Evolutionary conservation across 2,797 vertebrate species (phyloP), one percentile per base, ranked within the genome.

Genomic region (Oreochromis mossambicus): DNA sequence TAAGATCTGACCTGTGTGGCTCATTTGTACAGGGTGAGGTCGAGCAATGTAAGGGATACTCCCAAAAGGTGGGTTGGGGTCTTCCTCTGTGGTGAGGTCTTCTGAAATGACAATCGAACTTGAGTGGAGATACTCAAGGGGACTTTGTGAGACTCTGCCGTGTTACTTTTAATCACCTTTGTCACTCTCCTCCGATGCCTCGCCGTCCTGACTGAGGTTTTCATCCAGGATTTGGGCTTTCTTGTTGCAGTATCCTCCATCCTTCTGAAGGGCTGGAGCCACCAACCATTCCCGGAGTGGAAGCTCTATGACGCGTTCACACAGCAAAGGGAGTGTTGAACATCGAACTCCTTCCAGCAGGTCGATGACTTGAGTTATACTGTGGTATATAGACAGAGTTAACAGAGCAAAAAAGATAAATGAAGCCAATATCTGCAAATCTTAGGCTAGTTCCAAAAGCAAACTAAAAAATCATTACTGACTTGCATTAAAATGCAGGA

Each of bases 321-420:
- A 99, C 54, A 96, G 85, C 52, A 98, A 88, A 55, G 96, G 95
- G 58, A 98, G 93, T 15, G 81, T 83, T 58, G 87, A 92, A 77
- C 92, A 96, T 32, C 94, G 95, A 54, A 99, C 90, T 55, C 95
- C 97, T 87, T 99, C 97, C 93, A 99, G 91, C 84, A 99, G 94
- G 81, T 97, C 97, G 41, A 97, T 91, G 86, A 98, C 97, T 96
- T 98, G 98, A 6, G 98, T 98, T 87, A 99, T 96, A 68, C 98
- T 99, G 92, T 55, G 38, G 24, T 6, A 48, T 7, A 24, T 0
- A 77, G 9, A 8, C 26, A 78, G 10, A 32, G 34, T 24, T 21
- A 58, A 75, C 12, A 12, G 9, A 15, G 17, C 55, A 26, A 15
- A 32, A 13, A 75, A 48, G 41, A 26, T 21, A 52, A 52, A 52